Base-by-base conservation (phyloP, 2,797 vertebrate species). In the Lerista edwardsae region DNA sequence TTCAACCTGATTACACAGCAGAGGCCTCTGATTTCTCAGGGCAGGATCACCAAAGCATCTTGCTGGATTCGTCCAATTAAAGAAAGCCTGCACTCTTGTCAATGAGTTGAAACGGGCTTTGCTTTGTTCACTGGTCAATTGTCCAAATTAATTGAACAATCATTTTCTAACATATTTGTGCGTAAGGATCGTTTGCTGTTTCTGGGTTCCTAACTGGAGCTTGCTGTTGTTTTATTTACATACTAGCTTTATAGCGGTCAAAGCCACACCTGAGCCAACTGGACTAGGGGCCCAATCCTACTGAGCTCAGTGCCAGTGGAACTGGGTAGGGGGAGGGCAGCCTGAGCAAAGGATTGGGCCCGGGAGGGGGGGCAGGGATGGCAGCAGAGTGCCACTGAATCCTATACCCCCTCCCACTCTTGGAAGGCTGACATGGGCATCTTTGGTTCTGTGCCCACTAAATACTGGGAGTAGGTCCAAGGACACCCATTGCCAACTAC, bases 121-220 rank as follows among this genome's bases (percentile, higher is more conserved):
- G 36, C 80, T 90, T 91, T 91, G 73, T 84, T 86, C 0, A 57
- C 29, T 59, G n/a, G 34, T 29, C 64, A 76, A 71, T 76, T 78
- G 34, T 31, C 27, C 12, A 61, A 84, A 86, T 90, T 89, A 71
- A 88, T 85, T 62, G 78, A 81, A 82, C 76, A 74, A 57, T 85
- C 88, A 65, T 41, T 75, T 41, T 14, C 68, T 29, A 41, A 83
- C 29, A 86, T 15, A 80, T 36, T n/a, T 75, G 11, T 84, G 86
- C 75, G 17, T 51, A 82, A 25, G 29, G 85, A 83, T 12, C 74
- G 21, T n/a, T 89, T 85, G 59, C 44, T 67, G 47, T 86, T 65
- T 83, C 25, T 39, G 84, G 44, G 65, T 79, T 65, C 39, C 31
- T 36, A 79, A 36, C 21, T n/a, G 41, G 76, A 64, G 19, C 27